phyloP scores from a whole-genome alignment of 2,888 invertebrate genomes.

The Ochropleura plecta region DNA sequence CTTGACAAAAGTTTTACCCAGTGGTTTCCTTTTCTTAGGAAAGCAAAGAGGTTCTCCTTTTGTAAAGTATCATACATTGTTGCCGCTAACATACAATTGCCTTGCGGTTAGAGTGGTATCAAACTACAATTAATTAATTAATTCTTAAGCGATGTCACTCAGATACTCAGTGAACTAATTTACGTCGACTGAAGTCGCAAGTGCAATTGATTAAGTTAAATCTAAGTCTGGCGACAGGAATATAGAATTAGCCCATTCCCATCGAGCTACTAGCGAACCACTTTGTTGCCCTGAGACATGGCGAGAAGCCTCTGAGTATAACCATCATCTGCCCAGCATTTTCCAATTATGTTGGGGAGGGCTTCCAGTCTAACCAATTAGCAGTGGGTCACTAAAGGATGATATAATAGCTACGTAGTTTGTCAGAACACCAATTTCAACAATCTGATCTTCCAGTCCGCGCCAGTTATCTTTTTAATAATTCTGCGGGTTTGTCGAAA shows the following conservation, averaged over 20 bases:
- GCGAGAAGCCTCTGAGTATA: not conserved
- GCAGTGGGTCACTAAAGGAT: not conserved
- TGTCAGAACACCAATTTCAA: not conserved
- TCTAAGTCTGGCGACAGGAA: not conserved
- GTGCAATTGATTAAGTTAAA: not conserved
- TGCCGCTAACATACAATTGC: not conserved
- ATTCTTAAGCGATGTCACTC: not conserved
- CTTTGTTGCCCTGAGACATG: not conserved
- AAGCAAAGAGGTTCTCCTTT: not conserved
- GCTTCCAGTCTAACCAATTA: too few species aligned
- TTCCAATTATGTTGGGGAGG: too few species aligned
- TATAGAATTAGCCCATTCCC: not conserved
- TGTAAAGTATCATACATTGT: not conserved
- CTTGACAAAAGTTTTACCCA: constrained; percentile 4
- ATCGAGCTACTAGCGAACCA: not conserved
- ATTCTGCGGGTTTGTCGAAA: not conserved
- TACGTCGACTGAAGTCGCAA: not conserved
- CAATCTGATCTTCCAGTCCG: not conserved
- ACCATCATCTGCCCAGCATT: too few species aligned
- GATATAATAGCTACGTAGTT: not conserved
- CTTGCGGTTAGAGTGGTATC: not conserved
- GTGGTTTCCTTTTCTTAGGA: not conserved
- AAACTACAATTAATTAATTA: not conserved
- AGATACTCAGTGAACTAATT: not conserved
- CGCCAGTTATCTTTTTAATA: not conserved